A percentile compares a stretch with the other conserved stretches of the same genome.
Evolutionary conservation across 2,888 invertebrate species (phyloP).

Genomic region (Argyresthia goedartella): DNA sequence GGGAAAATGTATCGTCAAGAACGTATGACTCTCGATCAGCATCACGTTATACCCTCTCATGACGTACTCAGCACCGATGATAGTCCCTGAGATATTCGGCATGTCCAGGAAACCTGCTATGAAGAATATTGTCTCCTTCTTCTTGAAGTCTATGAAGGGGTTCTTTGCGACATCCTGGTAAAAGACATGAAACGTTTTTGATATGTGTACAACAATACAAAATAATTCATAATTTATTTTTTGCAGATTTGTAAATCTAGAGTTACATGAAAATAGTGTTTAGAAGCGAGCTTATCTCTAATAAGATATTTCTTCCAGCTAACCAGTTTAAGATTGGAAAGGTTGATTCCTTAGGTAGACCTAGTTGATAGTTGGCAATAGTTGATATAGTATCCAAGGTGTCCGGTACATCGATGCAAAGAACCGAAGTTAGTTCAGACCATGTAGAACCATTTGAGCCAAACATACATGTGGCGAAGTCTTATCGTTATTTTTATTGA

Average conservation of each 20-base stretch:
- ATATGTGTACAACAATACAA: neutral
- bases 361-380: too few relatives aligned
- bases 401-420: too few relatives aligned
- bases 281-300: too few relatives aligned
- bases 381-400: too few relatives aligned
- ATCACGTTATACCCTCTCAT: conserved; percentile 11
- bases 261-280: too few relatives aligned
- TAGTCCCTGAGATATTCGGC: neutral
- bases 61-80: conserved; percentile 6
- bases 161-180: conserved; percentile 14
- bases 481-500: too few relatives aligned
- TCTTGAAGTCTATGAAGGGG: conserved; percentile 11
- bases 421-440: too few relatives aligned
- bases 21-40: conserved; percentile 5
- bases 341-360: too few relatives aligned
- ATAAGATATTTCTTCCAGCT: too few relatives aligned
- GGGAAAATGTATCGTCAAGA: conserved; percentile 5
- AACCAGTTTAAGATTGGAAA: too few relatives aligned
- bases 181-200: conserved; percentile 12
- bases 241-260: neutral
- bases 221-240: neutral
- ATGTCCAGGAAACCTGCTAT: conserved; percentile 8
- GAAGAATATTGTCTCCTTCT: conserved; percentile 9
- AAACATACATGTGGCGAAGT: too few relatives aligned
- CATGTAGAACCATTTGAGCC: too few relatives aligned